These are phyloP conservation scores for Plectropomus leopardus DNA, from an alignment of 2,113 vertebrate species.

Conservation along the genomic window DNA sequence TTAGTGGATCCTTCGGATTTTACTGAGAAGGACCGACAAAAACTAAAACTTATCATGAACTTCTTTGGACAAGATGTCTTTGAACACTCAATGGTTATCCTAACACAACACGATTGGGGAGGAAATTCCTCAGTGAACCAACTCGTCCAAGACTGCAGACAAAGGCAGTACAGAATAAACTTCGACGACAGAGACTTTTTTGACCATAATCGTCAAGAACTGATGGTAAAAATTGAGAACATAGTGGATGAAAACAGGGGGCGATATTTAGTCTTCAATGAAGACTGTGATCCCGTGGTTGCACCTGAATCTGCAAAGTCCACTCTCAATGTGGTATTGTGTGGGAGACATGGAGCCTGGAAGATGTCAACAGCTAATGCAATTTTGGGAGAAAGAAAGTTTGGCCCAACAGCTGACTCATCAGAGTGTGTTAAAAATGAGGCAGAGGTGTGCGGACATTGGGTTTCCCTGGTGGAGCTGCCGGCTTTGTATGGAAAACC, in stretches of 20 bases:
- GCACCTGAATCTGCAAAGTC: neutral
- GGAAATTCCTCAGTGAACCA: neutral
- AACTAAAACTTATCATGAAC: neutral
- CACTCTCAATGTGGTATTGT: conserved; percentile 57
- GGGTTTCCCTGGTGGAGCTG: conserved; percentile 53
- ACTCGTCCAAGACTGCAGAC: conserved; percentile 42
- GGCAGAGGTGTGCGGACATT: conserved; percentile 31
- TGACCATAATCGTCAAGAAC: neutral
- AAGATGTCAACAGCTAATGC: conserved; percentile 41
- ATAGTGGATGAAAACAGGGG: conserved; percentile 39
- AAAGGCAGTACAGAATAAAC: conserved; percentile 14
- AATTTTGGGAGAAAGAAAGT: conserved; percentile 32
- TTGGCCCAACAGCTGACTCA: neutral
- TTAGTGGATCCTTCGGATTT: conserved; percentile 47
- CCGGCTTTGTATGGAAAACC: conserved; percentile 44
- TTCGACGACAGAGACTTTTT: neutral
- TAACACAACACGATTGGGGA: neutral
- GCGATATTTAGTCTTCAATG: conserved; percentile 28
- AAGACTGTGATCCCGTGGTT: neutral
- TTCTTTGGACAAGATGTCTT: conserved; percentile 48
- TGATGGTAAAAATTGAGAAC: conserved; percentile 46
- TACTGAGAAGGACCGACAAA: conserved; percentile 10
- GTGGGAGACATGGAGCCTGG: conserved; percentile 31
- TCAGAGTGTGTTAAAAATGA: conserved; percentile 41
- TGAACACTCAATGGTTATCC: conserved; percentile 32